phyloP scores from a whole-genome alignment of 2,113 vertebrate species.

The Siniperca knerii region DNA sequence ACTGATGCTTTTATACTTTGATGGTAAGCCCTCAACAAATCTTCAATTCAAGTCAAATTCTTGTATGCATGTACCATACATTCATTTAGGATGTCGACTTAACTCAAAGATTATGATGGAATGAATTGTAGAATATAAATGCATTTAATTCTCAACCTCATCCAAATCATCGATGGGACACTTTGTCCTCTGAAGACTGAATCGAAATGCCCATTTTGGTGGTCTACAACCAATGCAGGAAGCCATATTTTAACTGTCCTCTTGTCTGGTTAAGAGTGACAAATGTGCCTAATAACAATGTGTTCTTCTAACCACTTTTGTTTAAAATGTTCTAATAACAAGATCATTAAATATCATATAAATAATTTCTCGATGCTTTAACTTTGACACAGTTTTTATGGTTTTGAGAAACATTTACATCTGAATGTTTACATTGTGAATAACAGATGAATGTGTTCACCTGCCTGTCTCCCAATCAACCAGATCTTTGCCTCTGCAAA shows the following conservation, averaged over 20 bases:
- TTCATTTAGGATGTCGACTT: neutral
- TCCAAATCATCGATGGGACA: neutral
- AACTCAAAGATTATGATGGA: neutral
- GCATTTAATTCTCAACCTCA: neutral
- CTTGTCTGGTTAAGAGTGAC: neutral
- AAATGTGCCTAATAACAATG: neutral
- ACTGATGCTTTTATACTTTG: neutral
- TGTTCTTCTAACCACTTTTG: neutral
- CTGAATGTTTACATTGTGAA: slow-evolving; percentile 54
- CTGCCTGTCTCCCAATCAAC: slow-evolving; percentile 56
- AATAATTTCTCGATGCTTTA: neutral
- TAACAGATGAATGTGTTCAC: slow-evolving; percentile 38
- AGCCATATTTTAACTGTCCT: neutral
- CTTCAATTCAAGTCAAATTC: neutral
- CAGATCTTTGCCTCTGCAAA: slow-evolving; percentile 63
- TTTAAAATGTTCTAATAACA: neutral
- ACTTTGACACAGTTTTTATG: neutral
- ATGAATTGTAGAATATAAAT: neutral
- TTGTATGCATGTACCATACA: neutral
- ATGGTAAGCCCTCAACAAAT: no score
- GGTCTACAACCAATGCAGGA: neutral
- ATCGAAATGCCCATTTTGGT: neutral
- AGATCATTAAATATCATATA: neutral
- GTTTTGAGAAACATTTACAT: slow-evolving; percentile 40
- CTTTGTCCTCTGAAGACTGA: neutral